Evolutionary conservation across 2,797 vertebrate species (phyloP).

Genomic region (Helicolenus hilgendorfi): DNA sequence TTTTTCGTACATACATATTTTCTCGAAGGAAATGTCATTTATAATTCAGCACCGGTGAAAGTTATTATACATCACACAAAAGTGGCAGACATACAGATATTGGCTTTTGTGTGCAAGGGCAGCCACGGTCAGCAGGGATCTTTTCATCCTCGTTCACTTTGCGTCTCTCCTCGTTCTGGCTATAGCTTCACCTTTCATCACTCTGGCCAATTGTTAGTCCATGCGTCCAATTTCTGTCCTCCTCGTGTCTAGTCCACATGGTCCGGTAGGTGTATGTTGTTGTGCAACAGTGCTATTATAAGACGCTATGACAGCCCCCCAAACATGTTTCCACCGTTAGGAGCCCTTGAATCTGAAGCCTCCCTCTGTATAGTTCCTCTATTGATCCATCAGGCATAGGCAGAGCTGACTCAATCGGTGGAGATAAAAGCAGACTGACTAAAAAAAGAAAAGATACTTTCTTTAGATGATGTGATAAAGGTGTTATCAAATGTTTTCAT

Average conservation of each 20-base stretch:
- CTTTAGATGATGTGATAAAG: not conserved
- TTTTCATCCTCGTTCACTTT: conserved; percentile 1
- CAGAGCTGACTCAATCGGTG: conserved; percentile 7
- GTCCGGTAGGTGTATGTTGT: conserved; percentile 45
- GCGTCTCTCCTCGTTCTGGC: not conserved
- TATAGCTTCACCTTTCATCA: not conserved
- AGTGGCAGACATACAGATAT: not conserved
- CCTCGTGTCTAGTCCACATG: conserved; percentile 37
- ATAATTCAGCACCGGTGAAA: not conserved
- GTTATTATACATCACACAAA: not conserved
- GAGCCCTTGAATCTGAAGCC: not conserved
- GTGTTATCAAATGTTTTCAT: not conserved
- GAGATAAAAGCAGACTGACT: not conserved
- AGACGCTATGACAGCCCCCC: conserved; percentile 50
- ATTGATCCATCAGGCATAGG: conserved; percentile 8
- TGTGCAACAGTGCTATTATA: conserved; percentile 73
- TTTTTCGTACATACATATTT: not conserved
- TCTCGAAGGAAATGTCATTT: not conserved
- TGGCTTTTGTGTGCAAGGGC: not conserved
- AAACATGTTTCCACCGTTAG: conserved; percentile 43
- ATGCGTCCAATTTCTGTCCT: not conserved
- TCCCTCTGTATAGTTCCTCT: conserved; percentile 34
- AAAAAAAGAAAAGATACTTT: not conserved
- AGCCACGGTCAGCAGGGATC: not conserved
- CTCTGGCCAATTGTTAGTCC: conserved; percentile 7